phyloP scores from a whole-genome alignment of 2,113 vertebrate species.

The Chaetorhynchus papuensis region DNA sequence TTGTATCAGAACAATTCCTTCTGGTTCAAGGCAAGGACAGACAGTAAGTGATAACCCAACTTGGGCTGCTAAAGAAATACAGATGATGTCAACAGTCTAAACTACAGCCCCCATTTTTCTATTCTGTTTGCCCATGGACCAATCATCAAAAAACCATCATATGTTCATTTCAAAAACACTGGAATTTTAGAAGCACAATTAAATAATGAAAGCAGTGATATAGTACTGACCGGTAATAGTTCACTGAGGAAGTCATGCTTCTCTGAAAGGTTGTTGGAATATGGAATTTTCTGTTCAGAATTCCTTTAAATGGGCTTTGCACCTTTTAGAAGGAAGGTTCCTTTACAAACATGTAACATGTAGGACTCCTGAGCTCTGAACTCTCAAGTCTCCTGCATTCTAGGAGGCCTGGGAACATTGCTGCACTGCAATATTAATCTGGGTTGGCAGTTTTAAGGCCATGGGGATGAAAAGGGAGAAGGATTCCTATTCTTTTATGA shows the following conservation, averaged over 20 bases:
- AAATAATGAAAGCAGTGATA: not conserved
- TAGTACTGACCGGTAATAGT: not conserved
- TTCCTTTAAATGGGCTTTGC: not conserved
- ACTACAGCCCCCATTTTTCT: not conserved
- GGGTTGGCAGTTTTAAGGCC: not conserved
- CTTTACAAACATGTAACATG: not conserved
- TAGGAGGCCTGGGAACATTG: not conserved
- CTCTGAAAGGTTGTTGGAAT: not conserved
- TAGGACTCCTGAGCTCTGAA: not conserved
- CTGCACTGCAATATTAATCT: not conserved
- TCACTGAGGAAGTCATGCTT: not conserved
- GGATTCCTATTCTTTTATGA: not conserved
- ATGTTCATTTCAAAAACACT: not conserved
- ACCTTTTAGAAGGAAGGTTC: not conserved
- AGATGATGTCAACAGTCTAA: not conserved
- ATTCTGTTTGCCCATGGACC: not conserved
- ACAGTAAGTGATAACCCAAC: not conserved
- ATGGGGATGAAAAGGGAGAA: not conserved
- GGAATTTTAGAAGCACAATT: not conserved
- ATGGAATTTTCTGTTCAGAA: not conserved
- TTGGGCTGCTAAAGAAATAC: not conserved
- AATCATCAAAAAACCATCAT: not conserved
- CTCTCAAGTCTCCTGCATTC: not conserved
- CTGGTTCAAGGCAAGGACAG: not conserved
- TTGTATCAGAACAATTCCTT: not conserved